phyloP scores from a whole-genome alignment of 2,113 vertebrate genomes.

The Otolemur garnettii region DNA sequence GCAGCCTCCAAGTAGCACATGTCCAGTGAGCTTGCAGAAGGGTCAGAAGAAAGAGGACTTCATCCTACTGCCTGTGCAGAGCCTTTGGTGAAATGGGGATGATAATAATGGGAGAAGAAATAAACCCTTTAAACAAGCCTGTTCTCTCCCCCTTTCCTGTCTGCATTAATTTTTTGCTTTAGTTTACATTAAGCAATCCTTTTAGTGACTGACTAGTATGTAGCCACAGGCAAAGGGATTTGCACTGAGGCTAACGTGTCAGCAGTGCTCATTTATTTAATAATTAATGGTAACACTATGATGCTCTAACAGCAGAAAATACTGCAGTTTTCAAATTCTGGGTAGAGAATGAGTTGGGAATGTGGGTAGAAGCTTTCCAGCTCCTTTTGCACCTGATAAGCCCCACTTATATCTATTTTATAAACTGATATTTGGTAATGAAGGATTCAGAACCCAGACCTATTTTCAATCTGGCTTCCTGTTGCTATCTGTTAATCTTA shows the following conservation, averaged over 20 bases:
- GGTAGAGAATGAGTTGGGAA: not conserved
- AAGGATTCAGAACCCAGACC: slow-evolving; percentile 49
- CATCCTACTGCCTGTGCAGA: not conserved
- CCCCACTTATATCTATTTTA: not conserved
- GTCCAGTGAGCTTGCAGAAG: not conserved
- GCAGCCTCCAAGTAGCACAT: not conserved
- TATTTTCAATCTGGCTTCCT: slow-evolving; percentile 62
- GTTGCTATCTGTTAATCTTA: slow-evolving; percentile 72
- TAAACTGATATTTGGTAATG: not conserved
- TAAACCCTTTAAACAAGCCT: not conserved
- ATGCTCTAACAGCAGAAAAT: not conserved
- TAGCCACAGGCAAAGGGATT: not conserved
- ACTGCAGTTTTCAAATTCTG: not conserved
- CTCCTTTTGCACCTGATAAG: not conserved
- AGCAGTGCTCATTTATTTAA: not conserved
- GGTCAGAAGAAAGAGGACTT: not conserved
- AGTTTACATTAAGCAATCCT: slow-evolving; percentile 20
- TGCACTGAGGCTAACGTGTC: not conserved
- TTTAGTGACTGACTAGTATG: not conserved
- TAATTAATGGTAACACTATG: slow-evolving; percentile 4
- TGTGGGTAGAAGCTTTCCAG: not conserved
- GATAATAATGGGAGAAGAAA: not conserved
- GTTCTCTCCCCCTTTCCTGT: not conserved
- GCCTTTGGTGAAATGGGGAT: not conserved
- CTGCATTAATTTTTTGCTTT: not conserved